phyloP scores from a whole-genome alignment of 2,113 vertebrate species.

The Semnopithecus entellus region DNA sequence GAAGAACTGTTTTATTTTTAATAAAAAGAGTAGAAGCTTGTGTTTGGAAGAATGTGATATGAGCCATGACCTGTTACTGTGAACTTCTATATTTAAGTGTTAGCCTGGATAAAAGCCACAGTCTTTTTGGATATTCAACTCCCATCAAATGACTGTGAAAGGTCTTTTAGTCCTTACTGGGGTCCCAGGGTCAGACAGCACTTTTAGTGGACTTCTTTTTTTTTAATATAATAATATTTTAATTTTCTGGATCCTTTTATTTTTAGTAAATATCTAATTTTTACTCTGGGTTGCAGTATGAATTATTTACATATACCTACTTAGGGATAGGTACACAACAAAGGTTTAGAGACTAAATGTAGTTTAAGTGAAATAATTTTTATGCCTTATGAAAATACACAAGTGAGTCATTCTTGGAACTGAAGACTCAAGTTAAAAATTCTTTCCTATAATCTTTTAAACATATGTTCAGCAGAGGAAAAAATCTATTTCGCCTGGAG shows the following conservation, averaged over 20 bases:
- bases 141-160: neutral
- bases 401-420: slow-evolving; percentile 79
- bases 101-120: neutral
- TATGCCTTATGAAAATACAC: slow-evolving; percentile 73
- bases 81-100: neutral
- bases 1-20: neutral
- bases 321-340: slow-evolving; percentile 32
- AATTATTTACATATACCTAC: slow-evolving; percentile 3
- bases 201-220: neutral
- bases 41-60: neutral
- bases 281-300: neutral
- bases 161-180: neutral
- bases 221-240: neutral
- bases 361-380: slow-evolving; percentile 63
- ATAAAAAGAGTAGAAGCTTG: neutral
- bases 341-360: slow-evolving; percentile 61
- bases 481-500: slow-evolving; percentile 70
- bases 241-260: neutral
- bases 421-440: slow-evolving; percentile 73
- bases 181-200: neutral
- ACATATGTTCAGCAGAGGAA: slow-evolving; percentile 74
- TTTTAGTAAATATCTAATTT: neutral
- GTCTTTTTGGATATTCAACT: neutral
- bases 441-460: slow-evolving; percentile 82
- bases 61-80: neutral